phyloP scores from a whole-genome alignment of 1,140 invertebrate species.

The Thaumatotibia leucotreta region DNA sequence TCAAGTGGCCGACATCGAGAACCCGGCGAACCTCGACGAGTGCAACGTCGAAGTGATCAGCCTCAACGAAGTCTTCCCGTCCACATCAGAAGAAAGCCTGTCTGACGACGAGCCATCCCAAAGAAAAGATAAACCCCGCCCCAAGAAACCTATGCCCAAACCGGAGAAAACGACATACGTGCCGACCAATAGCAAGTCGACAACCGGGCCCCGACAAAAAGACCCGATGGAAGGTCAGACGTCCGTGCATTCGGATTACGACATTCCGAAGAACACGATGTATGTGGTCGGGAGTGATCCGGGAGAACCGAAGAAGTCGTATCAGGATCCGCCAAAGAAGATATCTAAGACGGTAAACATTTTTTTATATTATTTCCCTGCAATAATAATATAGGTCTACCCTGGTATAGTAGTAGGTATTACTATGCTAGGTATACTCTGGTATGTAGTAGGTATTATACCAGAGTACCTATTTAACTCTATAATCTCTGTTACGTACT shows the following conservation, averaged over 20 bases:
- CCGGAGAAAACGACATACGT: constrained; percentile 37
- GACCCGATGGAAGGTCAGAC: constrained; percentile 43
- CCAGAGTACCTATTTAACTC: too few species aligned
- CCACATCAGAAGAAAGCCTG: constrained; percentile 67
- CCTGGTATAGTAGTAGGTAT: too few species aligned
- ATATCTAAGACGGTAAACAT: constrained; percentile 59
- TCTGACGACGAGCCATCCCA: constrained; percentile 56
- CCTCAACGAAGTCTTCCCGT: constrained; percentile 63
- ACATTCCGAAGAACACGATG: constrained; percentile 61
- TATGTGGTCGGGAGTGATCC: constrained; percentile 67
- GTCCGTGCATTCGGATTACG: constrained; percentile 56
- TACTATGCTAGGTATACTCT: too few species aligned
- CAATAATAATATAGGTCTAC: too few species aligned
- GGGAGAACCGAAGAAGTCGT: constrained; percentile 67
- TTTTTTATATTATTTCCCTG: too few species aligned
- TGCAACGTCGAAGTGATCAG: constrained; percentile 68
- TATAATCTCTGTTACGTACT: too few species aligned
- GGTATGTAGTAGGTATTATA: not conserved
- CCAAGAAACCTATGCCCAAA: constrained; percentile 35
- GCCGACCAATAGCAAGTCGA: constrained; percentile 61
- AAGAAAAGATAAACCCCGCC: constrained; percentile 37
- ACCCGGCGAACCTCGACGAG: constrained; percentile 45
- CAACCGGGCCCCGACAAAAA: constrained; percentile 42
- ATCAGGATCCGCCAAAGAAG: constrained; percentile 63
- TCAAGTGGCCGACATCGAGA: constrained; percentile 43